Percentiles rank a stretch among this genome's conserved stretches.
phyloP scores from a whole-genome alignment of 1,140 invertebrate species.

The Drosophila quadrilineata region DNA sequence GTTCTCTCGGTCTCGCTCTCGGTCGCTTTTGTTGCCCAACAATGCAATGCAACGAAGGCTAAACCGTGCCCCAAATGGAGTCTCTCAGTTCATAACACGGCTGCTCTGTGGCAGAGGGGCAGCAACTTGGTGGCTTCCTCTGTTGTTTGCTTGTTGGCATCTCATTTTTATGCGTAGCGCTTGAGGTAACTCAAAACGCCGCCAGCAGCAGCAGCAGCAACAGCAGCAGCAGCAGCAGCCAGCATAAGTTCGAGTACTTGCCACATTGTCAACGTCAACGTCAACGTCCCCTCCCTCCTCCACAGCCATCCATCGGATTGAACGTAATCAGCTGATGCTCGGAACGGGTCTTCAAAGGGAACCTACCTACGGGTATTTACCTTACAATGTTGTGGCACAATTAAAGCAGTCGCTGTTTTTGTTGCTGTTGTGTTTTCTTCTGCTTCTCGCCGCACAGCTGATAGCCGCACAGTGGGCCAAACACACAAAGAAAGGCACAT shows the following conservation, averaged over 20 bases:
- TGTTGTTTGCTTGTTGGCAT: constrained; percentile 1
- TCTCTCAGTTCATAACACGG: constrained; percentile 55
- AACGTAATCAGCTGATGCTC: constrained; percentile 51
- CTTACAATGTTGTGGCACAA: constrained; percentile 70
- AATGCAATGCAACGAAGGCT: constrained; percentile 70
- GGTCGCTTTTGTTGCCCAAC: constrained; percentile 71
- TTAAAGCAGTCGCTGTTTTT: constrained; percentile 56
- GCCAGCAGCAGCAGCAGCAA: too few species aligned
- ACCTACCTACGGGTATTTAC: constrained; percentile 61
- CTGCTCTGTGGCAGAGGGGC: constrained; percentile 42
- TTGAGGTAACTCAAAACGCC: constrained; percentile 42
- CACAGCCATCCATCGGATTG: constrained; percentile 1
- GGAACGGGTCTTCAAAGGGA: constrained; percentile 46
- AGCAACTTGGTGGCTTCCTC: constrained; percentile 12
- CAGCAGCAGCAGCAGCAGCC: constrained; percentile 25
- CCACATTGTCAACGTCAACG: constrained; percentile 62
- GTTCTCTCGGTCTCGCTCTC: too few species aligned
- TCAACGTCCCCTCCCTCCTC: neutral
- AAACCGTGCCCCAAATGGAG: constrained; percentile 26
- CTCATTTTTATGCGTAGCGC: constrained; percentile 37
- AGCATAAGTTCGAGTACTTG: constrained; percentile 48
- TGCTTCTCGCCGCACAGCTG: constrained; percentile 66
- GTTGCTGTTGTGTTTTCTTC: too few species aligned
- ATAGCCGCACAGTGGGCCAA: constrained; percentile 30
- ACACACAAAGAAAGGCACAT: neutral